Evolutionary conservation across 2,113 vertebrate species (phyloP).

Genomic region (Coptodon bakossiorum): DNA sequence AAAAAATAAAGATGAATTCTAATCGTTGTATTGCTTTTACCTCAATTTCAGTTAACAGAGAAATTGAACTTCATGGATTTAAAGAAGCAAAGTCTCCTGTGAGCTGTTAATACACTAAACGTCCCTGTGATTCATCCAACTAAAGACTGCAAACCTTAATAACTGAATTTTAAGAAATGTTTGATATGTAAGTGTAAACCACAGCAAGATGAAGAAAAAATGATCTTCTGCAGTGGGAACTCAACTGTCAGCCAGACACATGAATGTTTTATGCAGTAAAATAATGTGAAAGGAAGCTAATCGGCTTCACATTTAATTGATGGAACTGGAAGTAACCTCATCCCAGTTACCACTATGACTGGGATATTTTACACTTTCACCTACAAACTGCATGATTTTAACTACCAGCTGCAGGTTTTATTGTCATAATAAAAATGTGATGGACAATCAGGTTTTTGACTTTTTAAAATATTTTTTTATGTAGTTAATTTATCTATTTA

Average conservation of each 20-base stretch:
- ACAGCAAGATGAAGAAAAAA: not conserved
- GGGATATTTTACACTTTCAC: not conserved
- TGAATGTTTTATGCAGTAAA: not conserved
- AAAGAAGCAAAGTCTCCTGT: not conserved
- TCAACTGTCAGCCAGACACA: too few species aligned
- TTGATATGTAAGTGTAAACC: not conserved
- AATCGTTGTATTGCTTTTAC: rapidly evolving
- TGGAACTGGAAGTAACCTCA: not conserved
- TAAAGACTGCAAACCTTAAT: not conserved
- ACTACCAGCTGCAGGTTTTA: not conserved
- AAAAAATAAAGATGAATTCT: not conserved
- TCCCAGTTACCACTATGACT: not conserved
- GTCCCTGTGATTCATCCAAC: rapidly evolving
- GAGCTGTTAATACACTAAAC: not conserved
- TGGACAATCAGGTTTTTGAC: not conserved
- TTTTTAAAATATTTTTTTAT: not conserved
- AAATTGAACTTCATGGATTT: not conserved
- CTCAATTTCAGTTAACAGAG: not conserved
- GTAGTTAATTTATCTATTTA: not conserved
- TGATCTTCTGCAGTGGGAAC: not conserved
- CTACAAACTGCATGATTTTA: not conserved
- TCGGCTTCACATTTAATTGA: not conserved
- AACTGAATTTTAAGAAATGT: not conserved
- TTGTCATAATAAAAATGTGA: not conserved
- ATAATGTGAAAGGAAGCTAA: not conserved